Base-by-base conservation (phyloP, 37 sponge, comb jelly and placozoan species). In the Halichondria panicea region DNA sequence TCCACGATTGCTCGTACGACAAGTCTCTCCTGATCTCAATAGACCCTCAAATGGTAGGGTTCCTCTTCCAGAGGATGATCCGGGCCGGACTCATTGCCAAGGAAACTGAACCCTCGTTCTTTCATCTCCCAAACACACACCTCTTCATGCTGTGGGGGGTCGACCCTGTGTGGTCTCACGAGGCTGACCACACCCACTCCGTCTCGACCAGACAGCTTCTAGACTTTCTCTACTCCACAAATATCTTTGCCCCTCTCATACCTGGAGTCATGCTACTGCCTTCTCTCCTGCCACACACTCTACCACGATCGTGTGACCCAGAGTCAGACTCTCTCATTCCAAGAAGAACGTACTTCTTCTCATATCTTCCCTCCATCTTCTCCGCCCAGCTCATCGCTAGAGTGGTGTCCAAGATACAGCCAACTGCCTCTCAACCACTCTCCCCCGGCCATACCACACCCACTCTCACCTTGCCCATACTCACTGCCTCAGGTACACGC, bases 91-190 rank as follows among this genome's bases (percentile, higher is more conserved):
- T 41, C 15, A 34, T 43, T 15, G 43, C 31, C 5, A 31, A 74
- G 34, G 68, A 79, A 31, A 12, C 33, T 37, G 36, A 30, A 4
- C n/a, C 65, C 21, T 68, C 43, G 34, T 33, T 52, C 19, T 31
- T 67, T 33, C 58, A 55, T 42, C 73, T 86, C 6, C 72, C 87
- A 1, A 55, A 44, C 68, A n/a, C 72, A 4, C 80, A 79, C 68
- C 67, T 79, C 7, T 32, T 18, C 50, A 78, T 79, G 87, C 39
- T 86, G 25, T 84, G 84, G 84, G 84, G 84, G 22, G 63, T 84
- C 22, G 63, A 75, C 33, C 76, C 69, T 28, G 38, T 76, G 36
- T 25, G 4, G 30, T 18, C 40, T 24, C 6, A 9, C 46, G 52
- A 70, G 40, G 11, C 11, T 48, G 52, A 15, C 11, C 11, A 48